A percentile compares a stretch with the other conserved stretches of the same genome.
Conservation (phyloP, 2,797 vertebrate species). For the Tiaroga cobitis region DNA sequence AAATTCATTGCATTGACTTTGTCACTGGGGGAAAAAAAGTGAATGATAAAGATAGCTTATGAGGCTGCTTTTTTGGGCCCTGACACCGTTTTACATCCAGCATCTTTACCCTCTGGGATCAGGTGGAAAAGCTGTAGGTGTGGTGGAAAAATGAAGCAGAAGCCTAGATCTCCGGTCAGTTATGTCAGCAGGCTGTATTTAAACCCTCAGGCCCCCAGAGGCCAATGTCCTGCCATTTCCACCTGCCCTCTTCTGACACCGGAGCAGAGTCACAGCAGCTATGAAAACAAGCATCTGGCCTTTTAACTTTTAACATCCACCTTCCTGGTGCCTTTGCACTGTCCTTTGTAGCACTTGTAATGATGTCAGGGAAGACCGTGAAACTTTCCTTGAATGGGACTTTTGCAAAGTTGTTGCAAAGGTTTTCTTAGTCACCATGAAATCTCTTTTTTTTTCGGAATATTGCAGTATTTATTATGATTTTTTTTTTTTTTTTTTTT, state of each 20-base stretch:
- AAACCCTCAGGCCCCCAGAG: constrained; percentile 43
- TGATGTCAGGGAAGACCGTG: background rate
- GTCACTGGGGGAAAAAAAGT: background rate
- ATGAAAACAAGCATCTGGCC: constrained; percentile 41
- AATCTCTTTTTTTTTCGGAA: background rate
- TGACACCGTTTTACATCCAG: background rate
- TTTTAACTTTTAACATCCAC: constrained; percentile 29
- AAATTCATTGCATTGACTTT: background rate
- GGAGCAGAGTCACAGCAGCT: constrained; percentile 42
- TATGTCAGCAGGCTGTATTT: constrained; percentile 51
- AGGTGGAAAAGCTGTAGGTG: constrained; percentile 43
- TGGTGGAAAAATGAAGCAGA: constrained; percentile 49
- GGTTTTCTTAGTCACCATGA: background rate
- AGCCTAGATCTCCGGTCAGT: constrained; percentile 35
- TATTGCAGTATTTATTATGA: background rate
- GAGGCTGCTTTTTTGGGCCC: background rate
- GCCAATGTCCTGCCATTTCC: constrained; percentile 38
- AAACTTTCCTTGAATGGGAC: background rate
- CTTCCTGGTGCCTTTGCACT: constrained; percentile 26
- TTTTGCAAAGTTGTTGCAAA: background rate
- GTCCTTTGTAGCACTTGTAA: constrained; percentile 6
- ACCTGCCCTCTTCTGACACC: constrained; percentile 30
- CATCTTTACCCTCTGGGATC: constrained; percentile 15
- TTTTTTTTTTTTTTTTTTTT: too few relatives aligned
- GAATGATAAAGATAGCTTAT: background rate